phyloP scores from a whole-genome alignment of 2,888 invertebrate genomes.

The Stenchaetothrips biformis region DNA sequence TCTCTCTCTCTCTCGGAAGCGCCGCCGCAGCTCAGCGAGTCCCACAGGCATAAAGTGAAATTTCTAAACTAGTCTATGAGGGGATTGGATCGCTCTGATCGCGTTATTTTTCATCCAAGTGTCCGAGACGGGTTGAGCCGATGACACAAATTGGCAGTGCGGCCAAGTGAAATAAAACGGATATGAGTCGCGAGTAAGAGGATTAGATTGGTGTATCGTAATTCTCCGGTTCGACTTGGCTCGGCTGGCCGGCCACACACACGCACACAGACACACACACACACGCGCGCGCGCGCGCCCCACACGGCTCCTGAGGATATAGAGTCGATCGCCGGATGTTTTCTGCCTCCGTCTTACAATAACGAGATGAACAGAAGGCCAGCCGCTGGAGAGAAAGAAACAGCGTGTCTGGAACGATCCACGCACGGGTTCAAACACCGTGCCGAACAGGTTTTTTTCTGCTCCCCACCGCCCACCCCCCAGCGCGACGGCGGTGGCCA shows the following conservation, averaged over 20 bases:
- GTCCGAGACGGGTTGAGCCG: not conserved
- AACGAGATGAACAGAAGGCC: no score
- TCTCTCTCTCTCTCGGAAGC: no score
- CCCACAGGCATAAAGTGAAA: no score
- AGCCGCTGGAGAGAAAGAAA: no score
- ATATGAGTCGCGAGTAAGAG: slow-evolving; percentile 5
- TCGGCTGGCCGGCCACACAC: not conserved
- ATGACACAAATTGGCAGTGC: not conserved
- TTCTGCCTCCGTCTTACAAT: no score
- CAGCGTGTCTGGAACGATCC: no score
- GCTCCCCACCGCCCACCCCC: not conserved
- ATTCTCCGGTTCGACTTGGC: no score
- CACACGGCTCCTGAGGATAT: not conserved
- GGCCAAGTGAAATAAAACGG: slow-evolving; percentile 13
- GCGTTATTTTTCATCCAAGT: not conserved
- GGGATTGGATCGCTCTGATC: no score
- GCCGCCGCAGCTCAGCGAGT: no score
- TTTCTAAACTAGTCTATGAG: no score
- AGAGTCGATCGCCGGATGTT: no score
- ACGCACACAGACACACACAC: not conserved
- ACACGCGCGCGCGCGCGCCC: not conserved
- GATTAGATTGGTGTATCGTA: not conserved
- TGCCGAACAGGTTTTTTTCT: not conserved
- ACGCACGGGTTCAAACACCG: no score
- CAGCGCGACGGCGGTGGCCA: not conserved